A percentile compares a stretch with the other conserved stretches of the same genome.
Conservation (phyloP, 1,140 invertebrate genomes). For the Drosophila sp. region DNA sequence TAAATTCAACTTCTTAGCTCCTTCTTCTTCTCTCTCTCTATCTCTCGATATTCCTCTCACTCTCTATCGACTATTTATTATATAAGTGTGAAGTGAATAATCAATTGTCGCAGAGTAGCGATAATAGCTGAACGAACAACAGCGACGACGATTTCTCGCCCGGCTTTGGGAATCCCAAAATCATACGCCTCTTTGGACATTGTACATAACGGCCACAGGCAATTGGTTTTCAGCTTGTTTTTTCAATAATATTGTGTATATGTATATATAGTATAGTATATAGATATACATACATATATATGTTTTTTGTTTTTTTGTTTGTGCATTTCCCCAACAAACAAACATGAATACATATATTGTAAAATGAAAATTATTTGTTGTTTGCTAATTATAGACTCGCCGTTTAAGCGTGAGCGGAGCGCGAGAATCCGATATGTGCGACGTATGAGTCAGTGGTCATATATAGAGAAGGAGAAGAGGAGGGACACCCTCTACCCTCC, state of each 20-base stretch:
- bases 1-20: not conserved
- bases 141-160: conserved; percentile 20
- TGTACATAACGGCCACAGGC: conserved; percentile 24
- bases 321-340: conserved; percentile 9
- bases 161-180: conserved; percentile 59
- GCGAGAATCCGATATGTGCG: conserved; percentile 9
- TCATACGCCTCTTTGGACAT: conserved; percentile 50
- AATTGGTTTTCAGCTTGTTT: conserved; percentile 19
- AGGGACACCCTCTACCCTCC: not conserved
- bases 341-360: conserved; percentile 31
- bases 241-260: conserved; percentile 22
- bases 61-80: conserved; percentile 10
- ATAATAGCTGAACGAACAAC: conserved; percentile 35
- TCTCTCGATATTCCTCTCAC: conserved; percentile 18
- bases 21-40: not conserved
- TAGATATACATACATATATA: not conserved
- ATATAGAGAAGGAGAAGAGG: not conserved
- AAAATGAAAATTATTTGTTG: conserved; percentile 35
- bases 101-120: conserved; percentile 61
- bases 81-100: conserved; percentile 64
- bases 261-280: not conserved
- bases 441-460: not conserved
- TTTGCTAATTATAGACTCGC: conserved; percentile 30
- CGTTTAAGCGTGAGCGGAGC: conserved; percentile 5
- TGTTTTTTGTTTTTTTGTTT: not conserved